A percentile compares a stretch with the other conserved stretches of the same genome.
These are phyloP conservation scores for Caerostris darwini DNA, from an alignment of 1,140 invertebrate genomes.

Conservation along the genomic window DNA sequence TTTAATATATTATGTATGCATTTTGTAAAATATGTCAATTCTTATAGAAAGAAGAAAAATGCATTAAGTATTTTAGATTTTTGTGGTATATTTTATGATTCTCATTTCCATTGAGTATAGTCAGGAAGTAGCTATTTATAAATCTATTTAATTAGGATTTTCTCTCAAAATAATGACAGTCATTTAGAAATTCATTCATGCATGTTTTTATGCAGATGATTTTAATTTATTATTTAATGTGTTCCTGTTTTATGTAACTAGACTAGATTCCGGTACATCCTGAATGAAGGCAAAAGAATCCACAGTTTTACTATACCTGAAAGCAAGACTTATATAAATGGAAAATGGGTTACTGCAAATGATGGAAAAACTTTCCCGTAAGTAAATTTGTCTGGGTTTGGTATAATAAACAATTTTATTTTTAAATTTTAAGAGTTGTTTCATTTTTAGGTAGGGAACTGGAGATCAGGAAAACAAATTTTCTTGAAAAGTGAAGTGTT, in stretches of 20 bases:
- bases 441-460: conserved; percentile 82
- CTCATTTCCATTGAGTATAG: too few species aligned
- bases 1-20: too few species aligned
- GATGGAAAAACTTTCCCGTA: conserved; percentile 89
- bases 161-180: too few species aligned
- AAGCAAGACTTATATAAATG: conserved; percentile 88
- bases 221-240: too few species aligned
- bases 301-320: conserved; percentile 78
- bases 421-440: not conserved
- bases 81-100: too few species aligned
- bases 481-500: not conserved
- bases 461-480: conserved; percentile 45
- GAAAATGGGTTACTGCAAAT: conserved; percentile 89
- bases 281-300: not conserved
- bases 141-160: too few species aligned
- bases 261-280: not conserved
- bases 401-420: conserved; percentile 15
- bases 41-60: too few species aligned
- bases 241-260: not conserved
- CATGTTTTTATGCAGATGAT: too few species aligned
- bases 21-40: too few species aligned
- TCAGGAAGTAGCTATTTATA: too few species aligned
- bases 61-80: too few species aligned
- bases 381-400: conserved; percentile 63
- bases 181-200: too few species aligned